Evolutionary conservation across 2,113 vertebrate species (phyloP).

Genomic region (Carettochelys insculpta): DNA sequence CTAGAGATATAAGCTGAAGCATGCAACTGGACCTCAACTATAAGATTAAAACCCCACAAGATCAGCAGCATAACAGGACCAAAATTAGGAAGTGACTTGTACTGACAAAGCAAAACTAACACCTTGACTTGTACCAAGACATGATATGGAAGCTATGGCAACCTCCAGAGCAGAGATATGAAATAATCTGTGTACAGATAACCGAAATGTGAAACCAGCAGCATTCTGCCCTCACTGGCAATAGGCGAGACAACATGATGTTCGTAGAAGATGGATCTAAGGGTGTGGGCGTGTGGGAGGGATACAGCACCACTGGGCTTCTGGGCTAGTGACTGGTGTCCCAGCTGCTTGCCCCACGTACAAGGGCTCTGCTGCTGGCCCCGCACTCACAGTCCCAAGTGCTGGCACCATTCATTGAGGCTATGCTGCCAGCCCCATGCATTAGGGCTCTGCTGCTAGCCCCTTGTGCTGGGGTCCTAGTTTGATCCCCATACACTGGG

Average conservation of each 20-base stretch:
- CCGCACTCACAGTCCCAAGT: too few relatives aligned
- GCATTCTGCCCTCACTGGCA: background rate
- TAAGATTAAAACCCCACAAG: background rate
- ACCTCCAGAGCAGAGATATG: background rate
- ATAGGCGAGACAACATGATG: fast-evolving
- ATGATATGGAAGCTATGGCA: conserved; percentile 1
- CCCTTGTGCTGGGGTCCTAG: too few relatives aligned
- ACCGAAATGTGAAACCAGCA: background rate
- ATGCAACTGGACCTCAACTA: background rate
- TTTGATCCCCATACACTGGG: too few relatives aligned
- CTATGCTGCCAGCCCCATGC: too few relatives aligned
- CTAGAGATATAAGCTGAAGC: background rate
- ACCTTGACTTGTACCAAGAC: background rate
- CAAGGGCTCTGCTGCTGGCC: too few relatives aligned
- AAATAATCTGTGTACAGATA: background rate
- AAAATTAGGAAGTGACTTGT: fast-evolving
- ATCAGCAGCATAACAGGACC: background rate
- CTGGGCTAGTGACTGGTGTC: too few relatives aligned
- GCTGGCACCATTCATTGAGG: too few relatives aligned
- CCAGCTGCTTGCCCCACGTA: too few relatives aligned
- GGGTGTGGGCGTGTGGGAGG: too few relatives aligned
- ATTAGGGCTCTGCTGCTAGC: too few relatives aligned
- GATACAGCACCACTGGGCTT: too few relatives aligned
- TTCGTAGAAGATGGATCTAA: too few relatives aligned
- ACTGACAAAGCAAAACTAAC: background rate